Evolutionary conservation across 2,888 invertebrate species (phyloP), one percentile per base, ranked within the genome.

Genomic region (Catocala sponsa): DNA sequence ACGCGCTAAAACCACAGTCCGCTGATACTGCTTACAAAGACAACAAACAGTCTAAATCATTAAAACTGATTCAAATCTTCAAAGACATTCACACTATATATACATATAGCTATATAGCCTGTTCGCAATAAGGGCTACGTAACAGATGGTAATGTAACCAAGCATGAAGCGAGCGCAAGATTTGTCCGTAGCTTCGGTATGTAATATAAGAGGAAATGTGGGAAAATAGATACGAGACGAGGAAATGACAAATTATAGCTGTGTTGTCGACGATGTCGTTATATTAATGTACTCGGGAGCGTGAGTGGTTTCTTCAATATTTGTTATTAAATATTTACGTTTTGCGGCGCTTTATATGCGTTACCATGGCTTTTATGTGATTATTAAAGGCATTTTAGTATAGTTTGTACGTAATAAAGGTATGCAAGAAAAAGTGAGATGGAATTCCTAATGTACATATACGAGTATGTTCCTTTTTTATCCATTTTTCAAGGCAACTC

Each of bases 111-210:
- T 12, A 50, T 13, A 15, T 35, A 12, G 9, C 12, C 58, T 51
- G 49, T 42, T 59, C 51, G 47, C 51, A 62, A 65, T 63, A 63
- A 46, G 59, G 55, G 33, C 58, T 44, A 55, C 54, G 78, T 76
- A 76, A 67, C 80, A 80, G 75, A 76, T 80, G 80, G 75, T 63
- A 67, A 74, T 62, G 74, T 80, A 82, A 80, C 81, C 76, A 81
- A 74, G 76, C 79, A 74, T 81, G 78, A 81, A 77, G 62, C 64
- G 60, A 63, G 64, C 67, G 62, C 59, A 68, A 70, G 65, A 74
- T 70, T 74, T 73, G 68, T 73, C 68, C 68, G 59, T 54, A 63
- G 72, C 67, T 72, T 78, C 61, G 69, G 67, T 67, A 72, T 70
- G 67, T 78, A 72, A 74, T 76, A 75, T 75, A 65, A 66, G 64